Base-by-base conservation (phyloP, 2,113 vertebrate species). In the Dipodomys ordii region DNA sequence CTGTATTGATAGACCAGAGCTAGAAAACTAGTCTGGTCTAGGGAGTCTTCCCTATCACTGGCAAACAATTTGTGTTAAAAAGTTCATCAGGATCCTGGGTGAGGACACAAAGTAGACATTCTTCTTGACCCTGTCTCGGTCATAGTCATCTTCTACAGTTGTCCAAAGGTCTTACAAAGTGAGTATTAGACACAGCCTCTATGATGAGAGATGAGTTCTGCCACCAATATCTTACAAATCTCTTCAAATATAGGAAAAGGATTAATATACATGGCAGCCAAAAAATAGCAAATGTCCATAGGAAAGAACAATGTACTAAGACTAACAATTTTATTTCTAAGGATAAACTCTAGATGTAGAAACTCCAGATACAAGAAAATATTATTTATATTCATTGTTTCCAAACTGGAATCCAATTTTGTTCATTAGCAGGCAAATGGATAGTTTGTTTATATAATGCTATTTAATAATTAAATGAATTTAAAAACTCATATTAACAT, bases 201-300 rank as follows among this genome's bases (percentile, higher is more conserved):
- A 3, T 30, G 64, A 72, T 65, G 71, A 39, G n/a, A 57, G 44
- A 22, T 57, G 64, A 93, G 7, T 2, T 87, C 22, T 85, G n/a
- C 19, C 49, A 72, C 19, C 35, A 35, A 30, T 19, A 64, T 65
- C 49, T 76, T 81, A 67, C 28, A 30, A 57, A 78, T 44, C 11
- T 74, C 69, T 53, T 92, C n/a, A 89, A 23, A 62, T 62, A 81
- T 7, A 95, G 53, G 44, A 65, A 93, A 6, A 80, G 10, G 53
- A 27, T 28, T 81, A 35, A 82, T 49, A 64, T 64, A 44, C 19
- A 83, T 3, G 4, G 23, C 9, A 72, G 39, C 13, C 10, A 46
- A 39, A 67, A 90, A 95, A 22, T 28, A 83, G 68, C 57, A 35
- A 60, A 71, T 57, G 44, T 71, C 53, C 64, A 53, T 20, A 46